Percentiles rank a stretch among this genome's conserved stretches.
These are phyloP conservation scores for Cephus sareptanus DNA, from an alignment of 2,888 invertebrate genomes.

Conservation along the genomic window DNA sequence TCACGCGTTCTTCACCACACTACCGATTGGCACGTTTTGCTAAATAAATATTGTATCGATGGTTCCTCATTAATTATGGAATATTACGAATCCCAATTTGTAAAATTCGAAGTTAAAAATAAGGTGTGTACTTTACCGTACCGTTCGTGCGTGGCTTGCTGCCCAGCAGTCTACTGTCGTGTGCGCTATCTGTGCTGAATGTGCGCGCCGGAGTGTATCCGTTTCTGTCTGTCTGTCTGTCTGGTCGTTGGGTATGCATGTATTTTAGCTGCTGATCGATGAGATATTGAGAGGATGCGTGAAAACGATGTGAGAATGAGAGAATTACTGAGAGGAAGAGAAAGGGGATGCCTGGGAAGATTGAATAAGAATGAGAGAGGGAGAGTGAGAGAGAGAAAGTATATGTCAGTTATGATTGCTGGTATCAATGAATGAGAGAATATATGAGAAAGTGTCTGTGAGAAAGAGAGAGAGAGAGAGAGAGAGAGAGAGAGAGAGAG, in stretches of 20 bases:
- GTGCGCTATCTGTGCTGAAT: slow-evolving; percentile 27
- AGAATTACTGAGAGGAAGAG: slow-evolving; percentile 9
- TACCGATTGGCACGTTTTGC: slow-evolving; percentile 56
- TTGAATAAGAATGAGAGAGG: slow-evolving; percentile 13
- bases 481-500: too few species aligned
- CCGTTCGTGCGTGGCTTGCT: slow-evolving; percentile 52
- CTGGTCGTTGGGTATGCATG: not conserved
- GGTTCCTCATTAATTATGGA: slow-evolving; percentile 61
- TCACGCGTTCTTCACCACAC: slow-evolving; percentile 48
- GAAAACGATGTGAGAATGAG: slow-evolving; percentile 2
- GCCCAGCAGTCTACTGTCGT: slow-evolving; percentile 54
- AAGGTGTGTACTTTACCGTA: slow-evolving; percentile 49
- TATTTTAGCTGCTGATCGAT: not conserved
- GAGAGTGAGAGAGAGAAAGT: slow-evolving; percentile 6
- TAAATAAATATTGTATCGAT: slow-evolving; percentile 61
- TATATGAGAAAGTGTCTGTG: slow-evolving; percentile 25
- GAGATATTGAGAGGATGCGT: not conserved
- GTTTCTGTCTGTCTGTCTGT: slow-evolving; percentile 13
- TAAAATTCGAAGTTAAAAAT: slow-evolving; percentile 55
- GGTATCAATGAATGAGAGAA: not conserved
- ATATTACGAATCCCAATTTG: slow-evolving; percentile 54
- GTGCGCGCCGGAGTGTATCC: slow-evolving; percentile 21
- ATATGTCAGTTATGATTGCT: not conserved
- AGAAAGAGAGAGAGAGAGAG: not conserved
- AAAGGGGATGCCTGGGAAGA: slow-evolving; percentile 11